Evolutionary conservation across 2,888 invertebrate species (phyloP), one percentile per base, ranked within the genome.

Genomic region (Sabatieria punctata): DNA sequence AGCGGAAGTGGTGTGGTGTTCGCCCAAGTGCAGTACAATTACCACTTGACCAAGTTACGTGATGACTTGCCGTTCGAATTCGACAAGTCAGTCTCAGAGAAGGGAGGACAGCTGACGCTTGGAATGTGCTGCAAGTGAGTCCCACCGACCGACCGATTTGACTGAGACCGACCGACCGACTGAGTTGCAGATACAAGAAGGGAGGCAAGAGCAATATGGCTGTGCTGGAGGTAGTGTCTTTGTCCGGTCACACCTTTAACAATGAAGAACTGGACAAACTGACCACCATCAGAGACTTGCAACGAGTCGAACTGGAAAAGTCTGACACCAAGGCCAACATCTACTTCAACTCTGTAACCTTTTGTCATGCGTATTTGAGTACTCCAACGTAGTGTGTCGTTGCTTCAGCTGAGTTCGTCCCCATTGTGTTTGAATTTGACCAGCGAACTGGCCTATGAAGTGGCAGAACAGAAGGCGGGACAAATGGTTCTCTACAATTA

Each of bases 401-500:
- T n/a, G n/a, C n/a, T 58, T 22, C 45, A 61, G 62, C 44, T 63
- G 22, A 58, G 58, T 21, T 53, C 52, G 37, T 51, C 52, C n/a
- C 60, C 60, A 11, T 54, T 61, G 47, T 89, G 88, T 63, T 78
- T 85, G 24, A 83, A 85, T 2, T 76, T 89, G 36, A 79, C 80
- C 6, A 84, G 84, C 6, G 79, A 79, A 57, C 76, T 83, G 56
- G 80, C 80, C 0, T 78, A 83, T 63, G 80, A 82, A 61, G 82
- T 85, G 13, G 83, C 85, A 2, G 76, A 80, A 44, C 85, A 86
- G 58, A 82, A 82, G 50, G 81, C 86, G 8, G 85, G 82, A 23
- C 77, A 82, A 55, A 83, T 88, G 52, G 76, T 78, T 37, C 75
- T 91, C 37, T 80, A 79, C 55, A 91, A 93, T 65, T 84, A 91